Evolutionary conservation across 2,888 invertebrate genomes (phyloP).

Genomic region (Parnassius smintheus): DNA sequence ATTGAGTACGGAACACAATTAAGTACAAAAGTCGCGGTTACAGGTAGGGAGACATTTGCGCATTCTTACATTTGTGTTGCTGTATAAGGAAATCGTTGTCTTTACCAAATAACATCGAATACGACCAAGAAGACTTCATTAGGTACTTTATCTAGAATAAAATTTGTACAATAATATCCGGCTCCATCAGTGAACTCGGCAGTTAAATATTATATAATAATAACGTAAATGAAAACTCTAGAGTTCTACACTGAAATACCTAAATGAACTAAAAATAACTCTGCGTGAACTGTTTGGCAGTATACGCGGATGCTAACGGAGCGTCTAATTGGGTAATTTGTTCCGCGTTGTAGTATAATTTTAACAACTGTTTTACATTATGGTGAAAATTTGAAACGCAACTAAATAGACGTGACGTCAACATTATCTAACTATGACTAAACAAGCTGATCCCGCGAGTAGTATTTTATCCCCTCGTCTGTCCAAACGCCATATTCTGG

Average conservation of each 20-base stretch:
- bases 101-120: no score
- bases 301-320: conserved; percentile 14
- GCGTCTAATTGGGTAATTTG: conserved; percentile 22
- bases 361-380: not conserved
- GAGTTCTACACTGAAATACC: conserved; percentile 16
- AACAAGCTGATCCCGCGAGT: no score
- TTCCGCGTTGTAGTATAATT: conserved; percentile 1
- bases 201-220: not conserved
- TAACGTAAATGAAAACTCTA: not conserved
- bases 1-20: no score
- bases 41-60: no score
- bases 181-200: not conserved
- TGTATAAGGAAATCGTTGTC: no score
- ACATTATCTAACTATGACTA: not conserved
- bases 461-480: no score
- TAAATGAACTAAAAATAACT: conserved; percentile 13
- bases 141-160: not conserved
- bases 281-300: conserved; percentile 12
- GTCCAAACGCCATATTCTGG: no score
- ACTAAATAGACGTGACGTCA: not conserved
- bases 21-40: no score
- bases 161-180: not conserved
- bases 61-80: no score
- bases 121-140: no score
- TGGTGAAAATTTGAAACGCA: not conserved